phyloP scores from a whole-genome alignment of 2,888 invertebrate genomes.

The Xestoiulus laeticollis region DNA sequence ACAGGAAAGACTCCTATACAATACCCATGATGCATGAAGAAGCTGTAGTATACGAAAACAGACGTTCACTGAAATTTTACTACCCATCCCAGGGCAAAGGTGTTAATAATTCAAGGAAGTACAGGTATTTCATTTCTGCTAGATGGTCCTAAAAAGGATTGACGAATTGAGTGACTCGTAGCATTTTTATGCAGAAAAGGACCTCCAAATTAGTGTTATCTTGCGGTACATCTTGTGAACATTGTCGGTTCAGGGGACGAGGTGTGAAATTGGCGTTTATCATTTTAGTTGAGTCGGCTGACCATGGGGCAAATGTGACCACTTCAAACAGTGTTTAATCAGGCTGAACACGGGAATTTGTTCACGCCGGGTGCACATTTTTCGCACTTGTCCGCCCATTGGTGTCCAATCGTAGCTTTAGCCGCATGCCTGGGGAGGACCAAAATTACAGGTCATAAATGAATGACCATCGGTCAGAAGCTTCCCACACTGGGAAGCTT shows the following conservation, averaged over 20 bases:
- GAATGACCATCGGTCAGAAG: background rate
- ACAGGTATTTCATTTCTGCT: too few relatives aligned
- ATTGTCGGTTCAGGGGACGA: background rate
- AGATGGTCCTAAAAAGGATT: too few relatives aligned
- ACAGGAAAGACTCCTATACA: too few relatives aligned
- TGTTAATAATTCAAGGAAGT: too few relatives aligned
- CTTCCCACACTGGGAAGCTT: background rate
- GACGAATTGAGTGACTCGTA: too few relatives aligned
- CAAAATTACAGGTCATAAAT: background rate
- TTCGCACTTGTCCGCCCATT: background rate
- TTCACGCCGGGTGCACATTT: background rate
- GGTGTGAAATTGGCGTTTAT: conserved; percentile 4
- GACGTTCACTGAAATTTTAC: too few relatives aligned
- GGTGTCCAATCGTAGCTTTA: background rate
- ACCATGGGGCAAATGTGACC: background rate
- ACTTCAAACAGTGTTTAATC: background rate
- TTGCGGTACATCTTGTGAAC: too few relatives aligned
- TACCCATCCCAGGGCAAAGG: too few relatives aligned
- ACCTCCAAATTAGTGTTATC: background rate
- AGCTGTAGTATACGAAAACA: too few relatives aligned
- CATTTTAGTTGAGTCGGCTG: background rate
- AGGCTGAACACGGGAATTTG: background rate
- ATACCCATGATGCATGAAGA: too few relatives aligned
- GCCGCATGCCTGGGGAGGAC: background rate
- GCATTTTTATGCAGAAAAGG: background rate